These are phyloP conservation scores for Epistrophe eligans DNA, from an alignment of 2,888 invertebrate species.

Conservation along the genomic window DNA sequence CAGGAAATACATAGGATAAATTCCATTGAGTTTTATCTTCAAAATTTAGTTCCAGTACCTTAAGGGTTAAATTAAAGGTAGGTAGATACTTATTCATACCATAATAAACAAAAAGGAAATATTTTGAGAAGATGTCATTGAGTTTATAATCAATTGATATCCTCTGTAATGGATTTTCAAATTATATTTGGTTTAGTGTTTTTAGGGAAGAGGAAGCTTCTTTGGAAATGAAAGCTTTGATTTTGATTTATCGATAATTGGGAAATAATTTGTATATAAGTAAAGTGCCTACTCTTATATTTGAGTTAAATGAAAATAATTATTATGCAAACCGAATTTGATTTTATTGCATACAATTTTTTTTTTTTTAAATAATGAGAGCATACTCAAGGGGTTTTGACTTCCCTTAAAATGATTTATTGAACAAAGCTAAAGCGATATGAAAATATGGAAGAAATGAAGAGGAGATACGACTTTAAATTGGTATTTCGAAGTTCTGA, in stretches of 20 bases:
- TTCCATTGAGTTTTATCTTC: conserved; percentile 8
- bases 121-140: not conserved
- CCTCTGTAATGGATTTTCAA: not conserved
- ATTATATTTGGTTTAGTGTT: not conserved
- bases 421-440: too few relatives aligned
- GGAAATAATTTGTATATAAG: not conserved
- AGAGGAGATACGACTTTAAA: too few relatives aligned
- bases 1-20: not conserved
- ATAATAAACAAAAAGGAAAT: not conserved
- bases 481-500: too few relatives aligned
- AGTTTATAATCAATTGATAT: conserved; percentile 6
- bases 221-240: not conserved
- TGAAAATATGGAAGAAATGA: too few relatives aligned
- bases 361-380: too few relatives aligned
- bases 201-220: not conserved
- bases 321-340: not conserved
- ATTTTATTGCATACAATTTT: not conserved
- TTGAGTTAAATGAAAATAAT: not conserved
- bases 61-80: not conserved
- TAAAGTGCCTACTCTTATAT: not conserved
- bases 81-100: not conserved
- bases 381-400: too few relatives aligned
- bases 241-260: conserved; percentile 21
- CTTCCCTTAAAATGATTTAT: too few relatives aligned
- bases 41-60: conserved; percentile 5